Evolutionary conservation across 2,888 invertebrate species (phyloP).

Genomic region (Nomada flava): DNA sequence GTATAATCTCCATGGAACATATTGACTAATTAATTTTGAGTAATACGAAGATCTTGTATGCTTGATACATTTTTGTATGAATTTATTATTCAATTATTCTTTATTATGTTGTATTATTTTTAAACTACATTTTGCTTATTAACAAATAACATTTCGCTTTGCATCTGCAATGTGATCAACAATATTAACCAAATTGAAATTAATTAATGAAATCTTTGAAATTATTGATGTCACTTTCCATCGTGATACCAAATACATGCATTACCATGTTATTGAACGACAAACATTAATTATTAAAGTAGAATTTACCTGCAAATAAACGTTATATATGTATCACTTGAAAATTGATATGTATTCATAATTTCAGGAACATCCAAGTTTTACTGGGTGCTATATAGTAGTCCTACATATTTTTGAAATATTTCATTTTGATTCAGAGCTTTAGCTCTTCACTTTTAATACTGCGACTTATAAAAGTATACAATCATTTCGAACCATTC

Average conservation of each 20-base stretch:
- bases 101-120: too few species aligned
- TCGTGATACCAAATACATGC: conserved; percentile 1
- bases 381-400: background rate
- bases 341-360: background rate
- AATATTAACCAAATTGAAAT: conserved; percentile 15
- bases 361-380: background rate
- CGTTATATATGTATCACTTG: background rate
- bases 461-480: too few species aligned
- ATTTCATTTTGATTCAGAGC: too few species aligned
- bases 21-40: background rate
- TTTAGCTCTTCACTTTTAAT: too few species aligned
- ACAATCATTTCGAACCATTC: too few species aligned
- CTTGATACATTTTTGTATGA: too few species aligned
- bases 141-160: background rate
- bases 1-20: background rate
- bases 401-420: too few species aligned
- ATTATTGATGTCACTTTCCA: conserved; percentile 4
- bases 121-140: background rate
- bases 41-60: background rate
- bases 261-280: conserved; percentile 1
- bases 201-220: conserved; percentile 10
- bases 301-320: conserved; percentile 15
- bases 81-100: too few species aligned
- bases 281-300: conserved; percentile 21
- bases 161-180: background rate